Evolutionary conservation across 1,140 invertebrate genomes (phyloP).

Genomic region (Scaptomyza montana): DNA sequence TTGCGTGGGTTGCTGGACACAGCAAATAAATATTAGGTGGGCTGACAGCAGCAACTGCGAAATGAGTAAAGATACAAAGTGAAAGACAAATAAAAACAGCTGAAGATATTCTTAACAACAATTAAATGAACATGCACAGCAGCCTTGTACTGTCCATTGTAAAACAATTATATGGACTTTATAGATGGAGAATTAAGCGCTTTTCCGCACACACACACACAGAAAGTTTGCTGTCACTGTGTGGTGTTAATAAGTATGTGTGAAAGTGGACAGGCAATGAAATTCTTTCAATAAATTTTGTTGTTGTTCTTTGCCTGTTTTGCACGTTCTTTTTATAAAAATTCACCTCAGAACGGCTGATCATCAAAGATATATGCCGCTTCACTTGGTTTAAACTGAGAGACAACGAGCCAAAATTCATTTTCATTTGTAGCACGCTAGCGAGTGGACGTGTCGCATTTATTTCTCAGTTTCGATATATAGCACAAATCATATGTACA

Average conservation of each 20-base stretch:
- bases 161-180: conserved; percentile 16
- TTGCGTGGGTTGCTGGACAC: conserved; percentile 38
- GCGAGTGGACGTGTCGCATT: conserved; percentile 76
- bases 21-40: background rate
- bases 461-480: conserved; percentile 42
- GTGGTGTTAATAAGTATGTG: conserved; percentile 9
- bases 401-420: conserved; percentile 65
- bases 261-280: conserved; percentile 52
- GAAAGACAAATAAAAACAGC: conserved; percentile 9
- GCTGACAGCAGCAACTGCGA: conserved; percentile 29
- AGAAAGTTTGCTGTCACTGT: background rate
- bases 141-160: conserved; percentile 44
- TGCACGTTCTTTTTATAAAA: conserved; percentile 75
- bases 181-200: conserved; percentile 3
- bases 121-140: conserved; percentile 12
- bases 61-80: conserved; percentile 20
- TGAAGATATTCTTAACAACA: conserved; percentile 16
- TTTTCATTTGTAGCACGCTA: conserved; percentile 76
- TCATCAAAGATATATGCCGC: conserved; percentile 55
- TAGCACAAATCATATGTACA: conserved; percentile 39
- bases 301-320: conserved; percentile 37
- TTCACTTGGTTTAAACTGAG: conserved; percentile 17
- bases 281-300: conserved; percentile 53
- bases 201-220: too few relatives aligned
- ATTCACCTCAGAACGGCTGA: conserved; percentile 79